phyloP scores from a whole-genome alignment of 2,113 vertebrate genomes.

The Eleginops maclovinus region DNA sequence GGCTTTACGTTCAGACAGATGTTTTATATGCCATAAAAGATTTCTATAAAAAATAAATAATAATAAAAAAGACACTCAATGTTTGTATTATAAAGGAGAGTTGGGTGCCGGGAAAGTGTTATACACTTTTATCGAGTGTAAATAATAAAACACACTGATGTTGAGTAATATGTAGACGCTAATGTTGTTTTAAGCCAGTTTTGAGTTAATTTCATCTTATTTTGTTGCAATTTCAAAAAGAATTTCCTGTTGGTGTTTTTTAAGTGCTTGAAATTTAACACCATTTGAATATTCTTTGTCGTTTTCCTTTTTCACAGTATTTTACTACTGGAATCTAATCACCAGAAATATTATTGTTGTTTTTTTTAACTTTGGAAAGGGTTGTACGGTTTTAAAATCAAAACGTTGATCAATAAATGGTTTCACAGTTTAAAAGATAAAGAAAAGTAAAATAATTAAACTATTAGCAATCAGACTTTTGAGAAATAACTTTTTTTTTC shows the following conservation, averaged over 20 bases:
- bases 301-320: conserved; percentile 62
- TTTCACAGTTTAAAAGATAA: conserved; percentile 52
- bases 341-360: conserved; percentile 49
- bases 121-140: conserved; percentile 65
- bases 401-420: conserved; percentile 60
- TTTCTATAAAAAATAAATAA: conserved; percentile 73
- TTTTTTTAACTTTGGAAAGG: conserved; percentile 35
- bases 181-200: conserved; percentile 69
- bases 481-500: conserved; percentile 80
- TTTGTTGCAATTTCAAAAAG: conserved; percentile 50
- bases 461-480: conserved; percentile 68
- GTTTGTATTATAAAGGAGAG: conserved; percentile 76
- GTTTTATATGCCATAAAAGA: conserved; percentile 81
- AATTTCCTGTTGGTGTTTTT: conserved; percentile 66
- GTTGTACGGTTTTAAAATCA: conserved; percentile 61
- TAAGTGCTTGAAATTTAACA: conserved; percentile 75
- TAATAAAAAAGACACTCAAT: conserved; percentile 63
- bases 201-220: conserved; percentile 55
- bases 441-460: conserved; percentile 37
- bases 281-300: conserved; percentile 68
- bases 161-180: conserved; percentile 69
- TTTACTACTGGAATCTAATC: conserved; percentile 67
- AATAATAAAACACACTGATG: conserved; percentile 47
- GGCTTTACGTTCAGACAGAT: conserved; percentile 62
- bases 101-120: conserved; percentile 63